A percentile compares a stretch with the other conserved stretches of the same genome.
phyloP scores from a whole-genome alignment of 2,888 invertebrate genomes.

The Cheilosia urbana region DNA sequence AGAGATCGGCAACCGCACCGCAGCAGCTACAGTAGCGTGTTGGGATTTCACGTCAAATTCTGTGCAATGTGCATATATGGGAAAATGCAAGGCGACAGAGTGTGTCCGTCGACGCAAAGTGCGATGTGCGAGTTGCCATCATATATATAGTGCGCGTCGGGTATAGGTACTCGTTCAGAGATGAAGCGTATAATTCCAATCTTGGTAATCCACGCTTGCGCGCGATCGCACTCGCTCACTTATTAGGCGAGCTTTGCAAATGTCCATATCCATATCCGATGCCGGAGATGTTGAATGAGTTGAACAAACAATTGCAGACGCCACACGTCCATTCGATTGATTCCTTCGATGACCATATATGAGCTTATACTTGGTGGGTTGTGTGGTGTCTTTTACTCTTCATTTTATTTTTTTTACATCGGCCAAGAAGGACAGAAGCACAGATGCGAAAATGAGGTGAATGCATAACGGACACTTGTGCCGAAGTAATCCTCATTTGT shows the following conservation, averaged over 20 bases:
- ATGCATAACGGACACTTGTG: conserved; percentile 76
- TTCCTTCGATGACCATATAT: conserved; percentile 73
- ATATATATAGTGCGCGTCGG: neutral
- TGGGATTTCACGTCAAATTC: conserved; percentile 75
- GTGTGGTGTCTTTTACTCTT: neutral
- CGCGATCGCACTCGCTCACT: conserved; percentile 59
- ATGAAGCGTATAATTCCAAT: conserved; percentile 73
- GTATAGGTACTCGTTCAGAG: conserved; percentile 1
- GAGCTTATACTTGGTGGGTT: conserved; percentile 2
- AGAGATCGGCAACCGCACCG: conserved; percentile 47
- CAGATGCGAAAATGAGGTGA: conserved; percentile 73
- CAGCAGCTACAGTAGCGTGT: conserved; percentile 56
- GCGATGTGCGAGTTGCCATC: conserved; percentile 67
- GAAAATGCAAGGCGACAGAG: conserved; percentile 77
- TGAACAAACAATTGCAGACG: conserved; percentile 76
- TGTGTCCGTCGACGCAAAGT: conserved; percentile 61
- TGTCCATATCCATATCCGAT: conserved; percentile 65
- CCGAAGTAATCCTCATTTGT: conserved; percentile 76
- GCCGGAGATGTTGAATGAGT: conserved; percentile 56
- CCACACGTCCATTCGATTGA: conserved; percentile 76
- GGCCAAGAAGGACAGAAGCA: conserved; percentile 18
- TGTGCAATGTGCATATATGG: conserved; percentile 76
- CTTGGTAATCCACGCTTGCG: conserved; percentile 69
- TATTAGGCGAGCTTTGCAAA: conserved; percentile 71
- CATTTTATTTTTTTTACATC: no score